Evolutionary conservation across 2,797 vertebrate genomes (phyloP).

Genomic region (Acanthornis magna): DNA sequence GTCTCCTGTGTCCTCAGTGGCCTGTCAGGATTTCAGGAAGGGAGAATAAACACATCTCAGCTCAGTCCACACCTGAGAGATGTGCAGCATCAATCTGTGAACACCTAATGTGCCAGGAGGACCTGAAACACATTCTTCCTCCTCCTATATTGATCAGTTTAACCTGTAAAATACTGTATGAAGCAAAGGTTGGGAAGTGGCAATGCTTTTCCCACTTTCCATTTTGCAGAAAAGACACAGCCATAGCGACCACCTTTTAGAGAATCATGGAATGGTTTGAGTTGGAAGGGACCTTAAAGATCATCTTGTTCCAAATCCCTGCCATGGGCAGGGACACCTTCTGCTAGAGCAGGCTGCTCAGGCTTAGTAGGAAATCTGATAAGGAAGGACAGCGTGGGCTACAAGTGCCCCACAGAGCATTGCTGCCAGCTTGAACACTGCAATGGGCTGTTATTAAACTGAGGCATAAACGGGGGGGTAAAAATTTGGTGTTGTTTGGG

Average conservation of each 20-base stretch:
- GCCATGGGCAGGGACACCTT: neutral
- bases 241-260: fast-evolving
- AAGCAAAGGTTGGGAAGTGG: neutral
- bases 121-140: neutral
- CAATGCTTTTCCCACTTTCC: neutral
- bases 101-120: neutral
- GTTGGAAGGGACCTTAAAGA: neutral
- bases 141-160: neutral
- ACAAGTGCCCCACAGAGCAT: neutral
- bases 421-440: fast-evolving
- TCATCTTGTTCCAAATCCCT: neutral
- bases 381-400: neutral
- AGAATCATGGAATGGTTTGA: neutral
- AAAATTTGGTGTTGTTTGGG: neutral
- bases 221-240: neutral
- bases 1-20: neutral
- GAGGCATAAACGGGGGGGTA: neutral
- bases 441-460: neutral
- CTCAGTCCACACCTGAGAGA: neutral
- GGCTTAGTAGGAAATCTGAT: neutral
- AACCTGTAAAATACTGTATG: neutral
- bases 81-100: neutral
- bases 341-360: neutral
- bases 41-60: neutral
- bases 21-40: neutral